Percentiles rank a stretch among this genome's conserved stretches.
Evolutionary conservation across 2,113 vertebrate species (phyloP).

Genomic region (Triplophysa rosa): DNA sequence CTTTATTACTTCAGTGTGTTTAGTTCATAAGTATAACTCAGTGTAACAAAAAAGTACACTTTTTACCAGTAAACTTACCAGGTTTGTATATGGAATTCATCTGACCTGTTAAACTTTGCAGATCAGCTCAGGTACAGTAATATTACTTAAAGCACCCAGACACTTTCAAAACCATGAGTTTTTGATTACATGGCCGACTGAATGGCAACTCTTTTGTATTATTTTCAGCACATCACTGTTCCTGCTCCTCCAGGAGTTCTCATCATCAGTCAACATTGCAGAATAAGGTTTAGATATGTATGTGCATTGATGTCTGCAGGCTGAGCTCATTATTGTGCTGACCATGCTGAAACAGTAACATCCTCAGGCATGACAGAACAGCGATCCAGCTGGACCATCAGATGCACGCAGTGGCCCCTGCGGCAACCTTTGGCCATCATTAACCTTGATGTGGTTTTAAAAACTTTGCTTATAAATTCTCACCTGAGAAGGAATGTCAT

Average conservation of each 20-base stretch:
- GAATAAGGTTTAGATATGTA: not conserved
- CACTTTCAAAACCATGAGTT: not conserved
- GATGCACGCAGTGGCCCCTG: not conserved
- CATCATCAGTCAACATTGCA: constrained; percentile 8
- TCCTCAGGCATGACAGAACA: constrained; percentile 4
- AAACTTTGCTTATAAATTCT: not conserved
- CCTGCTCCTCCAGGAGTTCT: constrained; percentile 1
- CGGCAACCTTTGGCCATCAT: not conserved
- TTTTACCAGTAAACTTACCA: not conserved
- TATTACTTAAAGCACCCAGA: not conserved
- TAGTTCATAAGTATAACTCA: constrained; percentile 3
- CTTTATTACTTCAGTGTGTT: not conserved
- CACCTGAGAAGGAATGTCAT: not conserved
- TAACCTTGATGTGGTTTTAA: not conserved
- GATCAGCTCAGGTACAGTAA: not conserved
- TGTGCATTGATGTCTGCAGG: not conserved
- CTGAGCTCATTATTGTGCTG: constrained; percentile 1
- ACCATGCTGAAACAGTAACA: constrained; percentile 14
- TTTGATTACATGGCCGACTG: not conserved
- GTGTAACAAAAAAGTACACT: constrained; percentile 5
- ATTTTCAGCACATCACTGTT: not conserved
- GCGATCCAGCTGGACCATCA: not conserved
- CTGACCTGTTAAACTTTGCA: not conserved
- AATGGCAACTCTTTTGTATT: constrained; percentile 10
- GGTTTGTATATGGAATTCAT: not conserved